phyloP scores from a whole-genome alignment of 2,888 invertebrate species.

The Spicauda simplicius region DNA sequence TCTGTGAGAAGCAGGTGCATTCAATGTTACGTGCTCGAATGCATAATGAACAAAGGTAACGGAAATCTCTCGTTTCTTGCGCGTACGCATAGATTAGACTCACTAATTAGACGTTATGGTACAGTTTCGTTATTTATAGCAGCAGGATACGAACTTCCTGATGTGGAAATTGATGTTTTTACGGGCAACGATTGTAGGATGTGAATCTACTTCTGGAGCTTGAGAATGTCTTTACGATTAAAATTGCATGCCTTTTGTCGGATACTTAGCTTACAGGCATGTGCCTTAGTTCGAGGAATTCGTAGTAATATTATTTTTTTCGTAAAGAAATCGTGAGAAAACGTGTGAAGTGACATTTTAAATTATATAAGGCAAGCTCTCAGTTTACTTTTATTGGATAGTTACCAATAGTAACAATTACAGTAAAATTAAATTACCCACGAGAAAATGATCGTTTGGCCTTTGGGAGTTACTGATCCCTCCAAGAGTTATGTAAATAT shows the following conservation, averaged over 20 bases:
- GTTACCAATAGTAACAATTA: too few species aligned
- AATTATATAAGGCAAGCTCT: too few species aligned
- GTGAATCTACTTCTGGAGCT: not conserved
- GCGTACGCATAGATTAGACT: slow-evolving; percentile 32
- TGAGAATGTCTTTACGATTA: not conserved
- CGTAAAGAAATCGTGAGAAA: too few species aligned
- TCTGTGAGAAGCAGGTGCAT: slow-evolving; percentile 39
- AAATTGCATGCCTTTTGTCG: too few species aligned
- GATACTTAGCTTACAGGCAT: too few species aligned
- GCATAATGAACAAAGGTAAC: slow-evolving; percentile 37
- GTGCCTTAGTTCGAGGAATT: too few species aligned
- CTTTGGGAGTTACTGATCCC: not conserved
- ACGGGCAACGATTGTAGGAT: not conserved
- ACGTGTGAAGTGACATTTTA: too few species aligned
- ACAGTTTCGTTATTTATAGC: slow-evolving; percentile 27
- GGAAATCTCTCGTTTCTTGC: slow-evolving; percentile 36
- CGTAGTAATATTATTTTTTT: too few species aligned
- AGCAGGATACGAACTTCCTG: slow-evolving; percentile 29
- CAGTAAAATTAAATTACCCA: too few species aligned
- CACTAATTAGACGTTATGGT: slow-evolving; percentile 35
- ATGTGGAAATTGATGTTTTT: slow-evolving; percentile 7
- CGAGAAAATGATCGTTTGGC: not conserved
- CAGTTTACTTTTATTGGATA: too few species aligned
- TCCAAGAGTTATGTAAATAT: slow-evolving; percentile 5
- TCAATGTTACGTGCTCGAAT: slow-evolving; percentile 30